Conservation (phyloP, 2,888 invertebrate species). For the Xanthorhoe designata region DNA sequence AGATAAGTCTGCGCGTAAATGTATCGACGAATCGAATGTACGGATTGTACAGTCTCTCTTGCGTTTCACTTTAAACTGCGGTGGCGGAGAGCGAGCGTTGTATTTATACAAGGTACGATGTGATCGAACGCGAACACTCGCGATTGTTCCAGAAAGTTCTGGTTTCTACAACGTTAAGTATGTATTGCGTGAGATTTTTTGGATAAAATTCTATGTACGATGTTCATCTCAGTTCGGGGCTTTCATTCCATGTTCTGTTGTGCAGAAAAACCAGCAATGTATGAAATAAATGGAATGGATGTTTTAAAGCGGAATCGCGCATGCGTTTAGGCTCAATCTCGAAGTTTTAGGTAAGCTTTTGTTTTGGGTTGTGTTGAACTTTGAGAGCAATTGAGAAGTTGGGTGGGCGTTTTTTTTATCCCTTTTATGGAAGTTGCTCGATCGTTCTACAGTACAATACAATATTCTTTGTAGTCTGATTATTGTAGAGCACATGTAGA, state of each 20-base stretch:
- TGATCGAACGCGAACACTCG: slow-evolving; percentile 65
- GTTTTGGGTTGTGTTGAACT: background rate
- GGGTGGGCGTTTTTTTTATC: slow-evolving; percentile 24
- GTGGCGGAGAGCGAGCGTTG: slow-evolving; percentile 53
- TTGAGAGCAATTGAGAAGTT: background rate
- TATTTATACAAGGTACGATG: slow-evolving; percentile 71
- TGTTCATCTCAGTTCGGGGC: slow-evolving; percentile 13
- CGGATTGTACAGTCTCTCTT: slow-evolving; percentile 58
- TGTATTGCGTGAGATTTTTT: slow-evolving; percentile 14
- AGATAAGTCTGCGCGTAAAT: slow-evolving; percentile 50
- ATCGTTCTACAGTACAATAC: slow-evolving; percentile 5
- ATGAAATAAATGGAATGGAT: slow-evolving; percentile 3
- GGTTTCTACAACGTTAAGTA: slow-evolving; percentile 37
- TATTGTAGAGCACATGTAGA: background rate
- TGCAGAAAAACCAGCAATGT: slow-evolving; percentile 27
- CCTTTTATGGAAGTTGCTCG: slow-evolving; percentile 18
- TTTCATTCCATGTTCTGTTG: slow-evolving; percentile 9
- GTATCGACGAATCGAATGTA: slow-evolving; percentile 48
- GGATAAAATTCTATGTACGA: slow-evolving; percentile 13
- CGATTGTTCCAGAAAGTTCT: slow-evolving; percentile 52
- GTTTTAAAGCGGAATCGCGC: slow-evolving; percentile 2
- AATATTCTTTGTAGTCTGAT: background rate
- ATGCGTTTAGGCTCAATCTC: slow-evolving; percentile 15
- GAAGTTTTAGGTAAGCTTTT: slow-evolving; percentile 27
- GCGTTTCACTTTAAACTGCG: slow-evolving; percentile 71